A percentile compares a stretch with the other conserved stretches of the same genome.
These are phyloP conservation scores for Arge pagana DNA, from an alignment of 2,888 invertebrate species.

Conservation along the genomic window DNA sequence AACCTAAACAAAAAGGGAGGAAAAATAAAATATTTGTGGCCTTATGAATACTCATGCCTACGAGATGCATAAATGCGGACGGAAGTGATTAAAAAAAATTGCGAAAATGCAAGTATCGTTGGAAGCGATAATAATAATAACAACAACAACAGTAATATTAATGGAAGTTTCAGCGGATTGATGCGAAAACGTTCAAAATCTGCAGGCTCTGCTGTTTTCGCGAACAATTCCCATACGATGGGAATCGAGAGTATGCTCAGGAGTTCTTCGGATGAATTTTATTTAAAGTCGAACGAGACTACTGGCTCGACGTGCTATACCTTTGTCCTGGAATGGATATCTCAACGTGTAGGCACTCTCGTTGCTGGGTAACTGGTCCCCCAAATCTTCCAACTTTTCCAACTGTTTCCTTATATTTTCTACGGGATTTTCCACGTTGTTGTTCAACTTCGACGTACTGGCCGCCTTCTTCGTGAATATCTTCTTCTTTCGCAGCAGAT, in stretches of 20 bases:
- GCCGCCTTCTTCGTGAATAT: conserved; percentile 51
- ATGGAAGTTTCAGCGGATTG: too few relatives aligned
- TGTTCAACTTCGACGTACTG: conserved; percentile 52
- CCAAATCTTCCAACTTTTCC: conserved; percentile 79
- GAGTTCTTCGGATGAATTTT: too few relatives aligned
- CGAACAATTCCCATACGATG: too few relatives aligned
- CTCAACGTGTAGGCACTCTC: conserved; percentile 75
- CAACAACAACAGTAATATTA: too few relatives aligned
- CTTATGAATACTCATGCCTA: background rate
- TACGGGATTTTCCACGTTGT: conserved; percentile 62
- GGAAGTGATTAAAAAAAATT: conserved; percentile 10
- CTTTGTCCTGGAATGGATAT: conserved; percentile 79
- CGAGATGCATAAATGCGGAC: background rate
- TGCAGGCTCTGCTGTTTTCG: too few relatives aligned
- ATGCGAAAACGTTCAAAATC: too few relatives aligned
- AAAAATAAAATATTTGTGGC: background rate
- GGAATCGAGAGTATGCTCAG: too few relatives aligned
- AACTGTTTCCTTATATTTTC: conserved; percentile 80
- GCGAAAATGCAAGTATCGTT: too few relatives aligned
- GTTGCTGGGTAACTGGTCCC: conserved; percentile 79
- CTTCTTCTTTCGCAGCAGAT: conserved; percentile 43
- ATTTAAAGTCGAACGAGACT: too few relatives aligned
- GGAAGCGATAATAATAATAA: too few relatives aligned
- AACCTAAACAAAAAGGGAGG: conserved; percentile 29
- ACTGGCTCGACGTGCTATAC: too few relatives aligned